Evolutionary conservation across 1,140 invertebrate genomes (phyloP), one percentile per base, ranked within the genome.

Genomic region (Solenopsis invicta): DNA sequence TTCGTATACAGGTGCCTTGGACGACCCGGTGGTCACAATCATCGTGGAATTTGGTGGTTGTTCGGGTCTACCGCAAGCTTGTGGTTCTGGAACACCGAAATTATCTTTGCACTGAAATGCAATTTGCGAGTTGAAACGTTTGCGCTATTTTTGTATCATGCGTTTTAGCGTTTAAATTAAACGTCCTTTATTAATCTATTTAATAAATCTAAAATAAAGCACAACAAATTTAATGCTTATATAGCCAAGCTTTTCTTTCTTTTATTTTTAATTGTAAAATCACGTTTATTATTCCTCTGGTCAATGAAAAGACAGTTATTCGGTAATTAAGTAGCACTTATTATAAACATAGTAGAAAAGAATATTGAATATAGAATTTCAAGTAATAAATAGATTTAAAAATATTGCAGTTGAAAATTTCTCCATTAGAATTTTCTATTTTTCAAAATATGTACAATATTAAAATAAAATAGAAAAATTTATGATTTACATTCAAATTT

Each of bases 41-140:
- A 99, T 98, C 5, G 98, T 99, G 1, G 98, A 99, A 94, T 99
- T 99, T 12, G 98, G 98, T 1, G 98, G 98, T 93, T 99, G 98
- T 93, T 99, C 98, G 0, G 98, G 98, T 72, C 97, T 95, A 12
- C 98, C 98, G 92, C 98, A 99, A 18, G 98, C 97, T 93, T 98
- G 97, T 1, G 98, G 98, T 92, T 98, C 98, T 98, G 92, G 13
- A 13, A 66, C 10, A 54, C 0, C 0, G 41, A 64, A 77, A 29
- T 34, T 12, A 64, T 45, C 45, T 81, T 81, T 54, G 29, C 29
- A 29, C 29, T 29, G 29, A 29, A 29, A 2, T 1, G 29, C 29
- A 29, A 0, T 29, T 2, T 29, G 29, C 29, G 29, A 29, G 29
- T 29, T 29, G 29, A 29, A 29, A 29, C 29, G 2, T 29, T 29